Evolutionary conservation across 2,888 invertebrate species (phyloP).

Genomic region (Choreutis nemorana): DNA sequence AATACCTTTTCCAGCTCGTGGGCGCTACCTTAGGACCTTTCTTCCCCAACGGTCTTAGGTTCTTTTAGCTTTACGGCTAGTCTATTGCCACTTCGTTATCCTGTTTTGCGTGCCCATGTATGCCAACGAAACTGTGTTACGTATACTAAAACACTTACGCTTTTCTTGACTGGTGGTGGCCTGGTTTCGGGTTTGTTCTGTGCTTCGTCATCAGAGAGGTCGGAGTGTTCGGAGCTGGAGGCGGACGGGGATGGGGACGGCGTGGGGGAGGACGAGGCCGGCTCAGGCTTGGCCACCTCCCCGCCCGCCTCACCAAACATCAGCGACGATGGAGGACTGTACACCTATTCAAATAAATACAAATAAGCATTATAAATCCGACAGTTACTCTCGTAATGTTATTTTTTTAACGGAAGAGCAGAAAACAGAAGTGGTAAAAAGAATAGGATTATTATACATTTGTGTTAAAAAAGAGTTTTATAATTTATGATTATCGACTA

Average conservation of each 20-base stretch:
- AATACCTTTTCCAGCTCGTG: too few relatives aligned
- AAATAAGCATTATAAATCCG: neutral
- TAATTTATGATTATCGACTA: too few relatives aligned
- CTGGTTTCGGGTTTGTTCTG: conserved; percentile 18
- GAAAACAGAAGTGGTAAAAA: neutral
- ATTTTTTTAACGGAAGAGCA: neutral
- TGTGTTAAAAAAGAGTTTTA: too few relatives aligned
- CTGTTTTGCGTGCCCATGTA: too few relatives aligned
- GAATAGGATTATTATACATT: neutral
- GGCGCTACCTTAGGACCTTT: too few relatives aligned
- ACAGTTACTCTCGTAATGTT: neutral
- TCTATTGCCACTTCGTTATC: too few relatives aligned
- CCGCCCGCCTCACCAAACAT: conserved; percentile 84
- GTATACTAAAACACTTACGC: conserved; percentile 37
- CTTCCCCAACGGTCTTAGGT: too few relatives aligned
- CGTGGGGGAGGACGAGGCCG: conserved; percentile 67
- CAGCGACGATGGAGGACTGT: conserved; percentile 89
- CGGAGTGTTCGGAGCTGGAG: conserved; percentile 67
- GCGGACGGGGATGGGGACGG: conserved; percentile 77
- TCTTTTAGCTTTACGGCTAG: too few relatives aligned
- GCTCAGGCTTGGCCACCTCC: conserved; percentile 20
- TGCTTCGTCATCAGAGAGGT: conserved; percentile 50
- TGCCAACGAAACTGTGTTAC: too few relatives aligned
- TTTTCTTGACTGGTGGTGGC: conserved; percentile 42
- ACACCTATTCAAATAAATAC: conserved; percentile 63